Evolutionary conservation across 2,797 vertebrate species (phyloP), one percentile per base, ranked within the genome.

Genomic region (Thamnophis elegans): DNA sequence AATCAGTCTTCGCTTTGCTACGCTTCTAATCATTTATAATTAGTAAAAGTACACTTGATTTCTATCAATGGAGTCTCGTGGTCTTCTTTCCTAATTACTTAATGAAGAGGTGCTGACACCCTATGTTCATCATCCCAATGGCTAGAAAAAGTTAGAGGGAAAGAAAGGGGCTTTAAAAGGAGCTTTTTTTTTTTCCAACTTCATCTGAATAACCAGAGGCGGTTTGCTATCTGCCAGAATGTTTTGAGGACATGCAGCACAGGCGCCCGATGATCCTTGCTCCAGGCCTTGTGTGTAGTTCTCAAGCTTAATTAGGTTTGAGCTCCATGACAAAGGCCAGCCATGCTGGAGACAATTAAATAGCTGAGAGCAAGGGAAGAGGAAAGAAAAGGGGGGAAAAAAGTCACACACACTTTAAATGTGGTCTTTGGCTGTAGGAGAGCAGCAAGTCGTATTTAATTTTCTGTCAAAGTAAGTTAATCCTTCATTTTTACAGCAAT

Each of bases 331-430:
- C 88, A 91, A 93, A 73, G 60, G 89, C 42, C 54, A 93, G 59
- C 13, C 51, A 32, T 65, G 20, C 3, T 89, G 60, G 32, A 95
- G 42, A 93, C 42, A 93, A 90, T 92, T 94, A 94, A 65, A 59
- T 91, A 26, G 82, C 3, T 78, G 11, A 13, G 12, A 92, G 65
- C n/a, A 91, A 92, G 58, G 26, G 93, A 78, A 2, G 0, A 53
- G 26, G 62, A 32, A 51, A 28, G 4, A 28, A 13, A 13, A 4
- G 2, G 20, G 12, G 11, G 42, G 51, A 56, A 25, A 32, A 11
- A 68, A 90, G 51, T 54, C n/a, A n/a, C 25, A 28, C 11, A 32
- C 68, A 91, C 73, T 62, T 85, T 0, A 26, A 3, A 7, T 60
- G 56, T 7, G 0, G 25, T 90, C 16, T 60, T 78, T 60, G 54